Evolutionary conservation across 1,140 invertebrate genomes (phyloP).

Genomic region (Sycophila sp.): DNA sequence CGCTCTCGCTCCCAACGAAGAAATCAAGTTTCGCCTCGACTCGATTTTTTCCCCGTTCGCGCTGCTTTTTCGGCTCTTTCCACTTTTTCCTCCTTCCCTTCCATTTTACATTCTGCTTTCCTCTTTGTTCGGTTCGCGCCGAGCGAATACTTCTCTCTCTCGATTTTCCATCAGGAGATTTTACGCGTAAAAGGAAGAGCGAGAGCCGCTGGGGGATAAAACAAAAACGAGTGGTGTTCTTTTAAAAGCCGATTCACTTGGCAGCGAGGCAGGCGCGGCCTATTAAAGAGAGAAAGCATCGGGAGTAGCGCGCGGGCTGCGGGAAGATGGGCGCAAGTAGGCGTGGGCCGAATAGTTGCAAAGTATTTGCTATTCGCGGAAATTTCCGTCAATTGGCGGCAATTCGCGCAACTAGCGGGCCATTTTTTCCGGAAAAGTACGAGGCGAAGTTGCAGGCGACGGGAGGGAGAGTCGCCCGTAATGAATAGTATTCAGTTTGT

Average conservation of each 20-base stretch:
- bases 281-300: slow-evolving; percentile 22
- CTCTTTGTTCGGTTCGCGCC: slow-evolving; percentile 9
- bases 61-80: neutral
- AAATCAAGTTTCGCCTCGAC: slow-evolving; percentile 28
- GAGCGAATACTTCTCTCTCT: neutral
- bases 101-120: neutral
- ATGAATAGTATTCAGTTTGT: slow-evolving; percentile 63
- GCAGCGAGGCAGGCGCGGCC: slow-evolving; percentile 22
- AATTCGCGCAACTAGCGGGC: too few relatives aligned
- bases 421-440: too few relatives aligned
- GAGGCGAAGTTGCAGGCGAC: too few relatives aligned
- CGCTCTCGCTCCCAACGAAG: neutral
- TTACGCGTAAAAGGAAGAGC: neutral
- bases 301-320: neutral
- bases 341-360: slow-evolving; percentile 40
- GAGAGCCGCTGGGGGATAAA: neutral
- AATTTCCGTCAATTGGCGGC: slow-evolving; percentile 45
- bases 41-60: neutral
- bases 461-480: slow-evolving; percentile 48
- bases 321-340: neutral
- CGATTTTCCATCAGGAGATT: slow-evolving; percentile 4
- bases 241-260: neutral
- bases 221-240: neutral
- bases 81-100: slow-evolving; percentile 3
- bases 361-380: slow-evolving; percentile 60